These are phyloP conservation scores for Gracilinanus agilis DNA, from an alignment of 2,113 vertebrate genomes.

Conservation along the genomic window DNA sequence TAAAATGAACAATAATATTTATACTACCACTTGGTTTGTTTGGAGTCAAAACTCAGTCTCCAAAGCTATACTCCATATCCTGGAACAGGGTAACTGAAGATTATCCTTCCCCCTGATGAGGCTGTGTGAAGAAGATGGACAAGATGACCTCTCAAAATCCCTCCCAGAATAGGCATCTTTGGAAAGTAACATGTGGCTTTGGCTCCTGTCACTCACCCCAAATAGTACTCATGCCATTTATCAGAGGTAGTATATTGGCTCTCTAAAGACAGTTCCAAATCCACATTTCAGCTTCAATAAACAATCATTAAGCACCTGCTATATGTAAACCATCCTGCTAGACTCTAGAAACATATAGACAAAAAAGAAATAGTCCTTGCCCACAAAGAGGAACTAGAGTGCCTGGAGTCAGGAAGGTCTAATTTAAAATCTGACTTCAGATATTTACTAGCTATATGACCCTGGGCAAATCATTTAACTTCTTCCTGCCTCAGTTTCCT, in stretches of 20 bases:
- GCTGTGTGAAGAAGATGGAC: background rate
- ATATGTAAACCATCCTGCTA: background rate
- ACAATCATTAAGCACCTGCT: background rate
- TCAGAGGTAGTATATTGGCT: background rate
- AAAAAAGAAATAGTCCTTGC: background rate
- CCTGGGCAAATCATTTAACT: background rate
- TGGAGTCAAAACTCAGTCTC: conserved; percentile 65
- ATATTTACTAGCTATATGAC: background rate
- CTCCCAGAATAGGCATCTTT: background rate
- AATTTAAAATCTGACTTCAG: background rate
- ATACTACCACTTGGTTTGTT: conserved; percentile 48
- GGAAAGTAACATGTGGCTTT: background rate
- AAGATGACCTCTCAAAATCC: background rate
- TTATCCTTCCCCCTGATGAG: background rate
- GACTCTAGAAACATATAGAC: background rate
- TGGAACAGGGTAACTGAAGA: background rate
- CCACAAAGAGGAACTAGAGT: background rate
- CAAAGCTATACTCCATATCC: conserved; percentile 34
- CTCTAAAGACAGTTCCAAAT: background rate
- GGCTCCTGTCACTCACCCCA: background rate
- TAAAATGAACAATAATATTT: conserved; percentile 38
- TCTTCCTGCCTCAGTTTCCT: background rate
- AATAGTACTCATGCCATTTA: background rate
- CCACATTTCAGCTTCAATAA: background rate
- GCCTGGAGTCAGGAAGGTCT: background rate